Conservation (phyloP, 2,797 vertebrate genomes). For the Enteromius anoplus region DNA sequence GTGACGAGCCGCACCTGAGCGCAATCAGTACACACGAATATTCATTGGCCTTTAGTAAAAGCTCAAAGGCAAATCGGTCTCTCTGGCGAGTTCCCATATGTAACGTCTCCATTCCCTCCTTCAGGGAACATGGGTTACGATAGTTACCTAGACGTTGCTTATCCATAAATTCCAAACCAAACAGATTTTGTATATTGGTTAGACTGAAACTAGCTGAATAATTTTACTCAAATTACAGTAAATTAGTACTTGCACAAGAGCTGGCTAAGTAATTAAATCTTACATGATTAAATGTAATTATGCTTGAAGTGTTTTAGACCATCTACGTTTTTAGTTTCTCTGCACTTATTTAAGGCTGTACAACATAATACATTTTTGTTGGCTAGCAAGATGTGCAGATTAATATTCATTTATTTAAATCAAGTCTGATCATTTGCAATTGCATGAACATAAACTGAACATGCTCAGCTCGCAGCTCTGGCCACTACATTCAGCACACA, state of each 20-base stretch:
- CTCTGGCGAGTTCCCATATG: no score
- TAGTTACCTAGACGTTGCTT: neutral
- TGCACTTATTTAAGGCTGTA: neutral
- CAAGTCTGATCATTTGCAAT: neutral
- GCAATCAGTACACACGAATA: no score
- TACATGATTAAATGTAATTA: neutral
- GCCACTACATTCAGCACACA: slow-evolving; percentile 69
- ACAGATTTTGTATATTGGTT: neutral
- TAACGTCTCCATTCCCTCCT: no score
- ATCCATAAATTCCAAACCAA: neutral
- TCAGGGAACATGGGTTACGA: no score
- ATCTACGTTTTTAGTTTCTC: neutral
- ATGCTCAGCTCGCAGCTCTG: neutral
- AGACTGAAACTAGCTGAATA: neutral
- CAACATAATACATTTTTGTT: neutral
- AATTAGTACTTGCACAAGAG: neutral
- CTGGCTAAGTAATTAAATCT: neutral
- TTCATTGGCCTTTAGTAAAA: no score
- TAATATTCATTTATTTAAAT: neutral
- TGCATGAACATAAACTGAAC: neutral
- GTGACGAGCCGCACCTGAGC: no score
- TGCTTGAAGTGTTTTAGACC: neutral
- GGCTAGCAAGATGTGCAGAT: slow-evolving; percentile 10
- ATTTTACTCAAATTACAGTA: neutral
- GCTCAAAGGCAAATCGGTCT: no score